A percentile compares a stretch with the other conserved stretches of the same genome.
phyloP scores from a whole-genome alignment of 2,113 vertebrate species.

The Caranx ignobilis region DNA sequence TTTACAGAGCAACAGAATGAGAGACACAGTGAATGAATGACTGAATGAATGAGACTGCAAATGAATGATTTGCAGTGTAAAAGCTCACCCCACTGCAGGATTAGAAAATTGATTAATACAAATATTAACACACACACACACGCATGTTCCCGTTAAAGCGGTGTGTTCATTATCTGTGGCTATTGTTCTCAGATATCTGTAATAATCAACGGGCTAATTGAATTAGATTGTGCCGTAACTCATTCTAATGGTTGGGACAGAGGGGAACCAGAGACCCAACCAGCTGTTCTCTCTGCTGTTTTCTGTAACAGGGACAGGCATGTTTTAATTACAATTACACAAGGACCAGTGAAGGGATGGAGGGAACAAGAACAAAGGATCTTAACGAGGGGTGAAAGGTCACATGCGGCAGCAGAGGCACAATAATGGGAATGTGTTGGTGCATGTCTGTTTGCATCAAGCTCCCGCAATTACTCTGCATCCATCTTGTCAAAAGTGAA shows the following conservation, averaged over 20 bases:
- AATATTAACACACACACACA: slow-evolving; percentile 9
- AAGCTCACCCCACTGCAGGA: not conserved
- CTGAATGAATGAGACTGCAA: slow-evolving; percentile 21
- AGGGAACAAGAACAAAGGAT: slow-evolving; percentile 45
- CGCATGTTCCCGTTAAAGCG: slow-evolving; percentile 43
- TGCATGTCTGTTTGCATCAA: slow-evolving; percentile 15
- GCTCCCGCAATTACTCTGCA: slow-evolving; percentile 37
- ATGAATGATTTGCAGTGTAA: slow-evolving; percentile 31
- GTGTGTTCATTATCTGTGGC: slow-evolving; percentile 41
- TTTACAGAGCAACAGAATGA: slow-evolving; percentile 40
- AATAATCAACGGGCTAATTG: slow-evolving; percentile 59
- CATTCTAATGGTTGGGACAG: slow-evolving; percentile 53
- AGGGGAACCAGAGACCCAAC: slow-evolving; percentile 29
- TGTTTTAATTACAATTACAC: slow-evolving; percentile 65
- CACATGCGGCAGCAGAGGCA: slow-evolving; percentile 6
- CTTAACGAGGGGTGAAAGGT: slow-evolving; percentile 45
- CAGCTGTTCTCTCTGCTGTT: slow-evolving; percentile 61
- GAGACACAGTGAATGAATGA: slow-evolving; percentile 22
- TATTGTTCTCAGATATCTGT: slow-evolving; percentile 56
- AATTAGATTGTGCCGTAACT: slow-evolving; percentile 63
- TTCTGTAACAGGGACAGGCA: not conserved
- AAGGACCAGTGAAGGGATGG: slow-evolving; percentile 7
- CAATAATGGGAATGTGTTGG: not conserved
- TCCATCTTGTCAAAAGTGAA: not conserved
- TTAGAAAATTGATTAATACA: slow-evolving; percentile 18